Base-by-base conservation (phyloP, 2,888 invertebrate species). In the Candidula unifasciata region DNA sequence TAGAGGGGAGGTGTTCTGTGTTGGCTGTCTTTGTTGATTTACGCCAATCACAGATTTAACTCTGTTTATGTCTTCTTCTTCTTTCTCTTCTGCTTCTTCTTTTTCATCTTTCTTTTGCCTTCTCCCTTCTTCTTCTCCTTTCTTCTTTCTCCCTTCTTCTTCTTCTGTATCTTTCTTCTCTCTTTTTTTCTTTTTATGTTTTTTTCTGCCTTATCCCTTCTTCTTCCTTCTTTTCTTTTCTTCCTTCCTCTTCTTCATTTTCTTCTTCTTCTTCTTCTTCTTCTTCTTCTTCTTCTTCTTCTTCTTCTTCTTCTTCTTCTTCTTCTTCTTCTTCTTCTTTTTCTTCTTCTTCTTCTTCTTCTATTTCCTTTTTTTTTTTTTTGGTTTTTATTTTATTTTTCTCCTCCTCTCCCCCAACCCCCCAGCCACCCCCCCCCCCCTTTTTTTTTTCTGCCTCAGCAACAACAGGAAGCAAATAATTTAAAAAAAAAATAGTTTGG, bases 91-190 rank as follows among this genome's bases (percentile, higher is more conserved):
- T 18, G 37, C 44, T 68, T 78, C 54, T 68, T 52, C 68, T 37
- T 52, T 68, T 27, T 54, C 68, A n/a, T 83, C 83, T 77, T 69
- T 77, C 83, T 68, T 54, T 77, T 57, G 44, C 83, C 77, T 68
- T 60, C 64, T 76, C 76, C 30, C 44, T 37, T 44, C n/a, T 64
- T 21, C 66, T 33, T 37, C 64, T 27, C 13, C 30, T 27, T 44
- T 2, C 54, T 44, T 24, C 30, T 27, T 71, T 2, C 57, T 54
- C 52, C 71, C 18, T 18, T 27, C 27, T 13, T 35, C 52, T 52
- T 54, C 30, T 35, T 37, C 30, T 18, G 27, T 54, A 13, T 13
- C 54, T n/a, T n/a, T n/a, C 60, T 78, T 30, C 79, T 64, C 66
- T 66, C 66, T 79, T 27, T 64, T n/a, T 69, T 35, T 52, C 60